Evolutionary conservation across 2,888 invertebrate genomes (phyloP), one percentile per base, ranked within the genome.

Genomic region (Dryobotodes eremita): DNA sequence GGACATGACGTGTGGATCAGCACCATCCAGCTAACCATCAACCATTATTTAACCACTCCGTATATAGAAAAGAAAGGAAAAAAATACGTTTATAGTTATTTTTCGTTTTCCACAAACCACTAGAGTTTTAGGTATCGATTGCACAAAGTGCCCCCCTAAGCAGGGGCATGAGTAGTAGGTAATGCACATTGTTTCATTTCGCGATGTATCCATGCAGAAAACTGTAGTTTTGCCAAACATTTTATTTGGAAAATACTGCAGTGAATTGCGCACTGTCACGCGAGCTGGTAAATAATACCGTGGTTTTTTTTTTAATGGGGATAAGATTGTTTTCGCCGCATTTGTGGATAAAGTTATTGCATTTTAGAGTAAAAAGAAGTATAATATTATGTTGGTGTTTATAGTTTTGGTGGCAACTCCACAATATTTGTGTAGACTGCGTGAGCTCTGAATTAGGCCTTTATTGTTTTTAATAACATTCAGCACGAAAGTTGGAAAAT

Each of bases 211-310:
- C 82, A 73, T 65, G 82, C 75, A 79, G 71, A 82, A 86, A 86
- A 77, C 72, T 26, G 48, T 66, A 79, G 59, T 71, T 76, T 81
- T 71, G 73, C 42, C 77, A 79, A 79, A 76, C 61, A 82, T 82
- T 86, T 76, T 74, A 75, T 82, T 79, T 59, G n/a, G 11, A 70
- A 82, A 71, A 82, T 15, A 79, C 66, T 76, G 77, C 71, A 64
- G 55, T 78, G 53, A 72, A 86, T 78, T 80, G 65, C 11, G 42
- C n/a, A 20, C 64, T 57, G 69, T 57, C 87, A 87, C 85, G 87
- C 83, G 64, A 86, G 46, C 36, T 36, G 8, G 50, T 50, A 72
- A 71, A 68, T 69, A 69, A 65, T 0, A 42, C 13, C 65, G 61
- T 48, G 20, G 31, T n/a, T n/a, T n/a, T n/a, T n/a, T n/a, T n/a